These are phyloP conservation scores for Antechinus flavipes DNA, from an alignment of 2,113 vertebrate genomes.

Conservation along the genomic window DNA sequence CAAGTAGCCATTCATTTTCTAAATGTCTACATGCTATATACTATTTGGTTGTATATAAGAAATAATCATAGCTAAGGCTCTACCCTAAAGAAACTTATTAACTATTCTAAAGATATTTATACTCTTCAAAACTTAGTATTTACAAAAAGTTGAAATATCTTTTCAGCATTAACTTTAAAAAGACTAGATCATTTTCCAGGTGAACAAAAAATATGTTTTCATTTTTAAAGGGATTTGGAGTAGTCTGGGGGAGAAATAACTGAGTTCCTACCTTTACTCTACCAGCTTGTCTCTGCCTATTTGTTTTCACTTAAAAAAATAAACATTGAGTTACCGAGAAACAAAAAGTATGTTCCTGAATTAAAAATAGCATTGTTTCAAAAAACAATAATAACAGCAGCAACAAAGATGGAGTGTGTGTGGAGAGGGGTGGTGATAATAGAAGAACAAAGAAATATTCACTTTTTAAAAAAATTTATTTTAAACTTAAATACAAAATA, in stretches of 20 bases:
- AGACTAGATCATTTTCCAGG: background rate
- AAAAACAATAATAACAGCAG: background rate
- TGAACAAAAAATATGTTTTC: background rate
- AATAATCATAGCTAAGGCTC: background rate
- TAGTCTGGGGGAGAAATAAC: no score
- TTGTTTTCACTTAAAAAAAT: background rate
- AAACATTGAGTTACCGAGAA: background rate
- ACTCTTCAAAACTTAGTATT: background rate
- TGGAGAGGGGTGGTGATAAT: background rate
- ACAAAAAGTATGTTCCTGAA: background rate
- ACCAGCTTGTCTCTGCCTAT: no score
- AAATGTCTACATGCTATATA: background rate
- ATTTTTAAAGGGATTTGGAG: background rate
- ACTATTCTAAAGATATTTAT: background rate
- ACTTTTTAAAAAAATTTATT: no score
- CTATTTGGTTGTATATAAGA: background rate
- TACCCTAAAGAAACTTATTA: background rate
- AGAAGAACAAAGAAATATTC: background rate
- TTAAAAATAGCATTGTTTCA: background rate
- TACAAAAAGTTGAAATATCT: background rate
- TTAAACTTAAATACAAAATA: no score
- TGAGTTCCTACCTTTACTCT: no score
- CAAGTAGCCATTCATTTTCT: background rate
- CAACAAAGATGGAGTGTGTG: no score
- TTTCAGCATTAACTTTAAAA: background rate